Conservation (phyloP, 1,140 invertebrate genomes). For the Arion vulgaris region DNA sequence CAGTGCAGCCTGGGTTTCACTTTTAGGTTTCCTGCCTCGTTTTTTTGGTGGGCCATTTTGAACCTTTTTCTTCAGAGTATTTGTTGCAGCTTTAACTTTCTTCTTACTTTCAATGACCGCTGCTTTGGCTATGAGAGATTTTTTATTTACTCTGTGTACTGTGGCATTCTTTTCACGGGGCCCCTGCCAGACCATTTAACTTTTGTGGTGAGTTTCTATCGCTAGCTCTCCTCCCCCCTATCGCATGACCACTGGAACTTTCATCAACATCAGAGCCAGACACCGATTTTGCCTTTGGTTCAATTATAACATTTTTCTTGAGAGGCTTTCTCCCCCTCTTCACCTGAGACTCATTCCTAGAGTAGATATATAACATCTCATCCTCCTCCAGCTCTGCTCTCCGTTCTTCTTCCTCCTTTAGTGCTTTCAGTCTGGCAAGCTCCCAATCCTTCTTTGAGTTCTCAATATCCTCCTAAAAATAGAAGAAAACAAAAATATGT, state of each 20-base stretch:
- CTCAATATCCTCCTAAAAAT: constrained; percentile 77
- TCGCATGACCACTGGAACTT: not conserved
- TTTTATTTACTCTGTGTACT: not conserved
- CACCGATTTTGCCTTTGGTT: constrained; percentile 2
- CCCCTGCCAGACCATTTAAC: not conserved
- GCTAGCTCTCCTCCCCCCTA: not conserved
- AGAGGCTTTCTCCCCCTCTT: constrained; percentile 48
- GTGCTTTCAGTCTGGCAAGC: constrained; percentile 81
- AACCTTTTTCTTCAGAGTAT: constrained; percentile 8
- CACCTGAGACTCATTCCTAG: constrained; percentile 68
- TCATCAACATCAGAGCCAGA: constrained; percentile 29
- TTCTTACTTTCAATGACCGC: constrained; percentile 17
- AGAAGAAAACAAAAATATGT: constrained; percentile 16
- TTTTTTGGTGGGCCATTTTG: constrained; percentile 29
- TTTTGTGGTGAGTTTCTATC: not conserved
- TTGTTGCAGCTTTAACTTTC: constrained; percentile 29
- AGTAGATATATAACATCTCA: constrained; percentile 75
- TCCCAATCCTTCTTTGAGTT: constrained; percentile 93
- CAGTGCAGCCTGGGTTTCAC: not conserved
- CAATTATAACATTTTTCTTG: constrained; percentile 30
- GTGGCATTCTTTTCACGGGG: not conserved
- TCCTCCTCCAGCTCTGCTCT: constrained; percentile 80
- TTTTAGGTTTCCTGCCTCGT: constrained; percentile 3
- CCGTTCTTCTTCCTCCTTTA: constrained; percentile 75
- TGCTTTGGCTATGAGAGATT: constrained; percentile 17